Evolutionary conservation across 2,797 vertebrate genomes (phyloP).

Genomic region (Pipistrellus kuhlii): DNA sequence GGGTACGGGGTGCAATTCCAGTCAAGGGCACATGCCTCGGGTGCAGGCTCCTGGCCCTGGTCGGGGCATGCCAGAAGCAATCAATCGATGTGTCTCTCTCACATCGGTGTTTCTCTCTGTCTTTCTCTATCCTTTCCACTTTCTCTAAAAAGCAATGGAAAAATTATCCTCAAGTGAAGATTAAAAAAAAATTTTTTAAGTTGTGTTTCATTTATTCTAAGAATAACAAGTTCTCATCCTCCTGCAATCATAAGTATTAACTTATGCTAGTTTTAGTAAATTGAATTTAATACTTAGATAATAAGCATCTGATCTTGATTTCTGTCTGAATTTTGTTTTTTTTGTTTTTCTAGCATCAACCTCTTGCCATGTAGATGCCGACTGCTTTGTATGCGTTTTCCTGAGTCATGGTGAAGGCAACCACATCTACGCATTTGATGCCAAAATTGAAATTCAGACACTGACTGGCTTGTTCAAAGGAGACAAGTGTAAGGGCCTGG

Average conservation of each 20-base stretch:
- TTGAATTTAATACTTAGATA: not conserved
- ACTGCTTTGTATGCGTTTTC: slow-evolving; percentile 96
- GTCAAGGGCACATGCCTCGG: too few relatives aligned
- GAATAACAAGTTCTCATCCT: not conserved
- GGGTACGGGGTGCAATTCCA: too few relatives aligned
- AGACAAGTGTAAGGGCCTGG: slow-evolving; percentile 92
- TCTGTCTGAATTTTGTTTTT: not conserved
- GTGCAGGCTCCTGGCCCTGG: too few relatives aligned
- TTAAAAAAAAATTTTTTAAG: not conserved
- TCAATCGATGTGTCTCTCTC: too few relatives aligned
- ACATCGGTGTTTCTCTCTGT: too few relatives aligned
- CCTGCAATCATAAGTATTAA: not conserved
- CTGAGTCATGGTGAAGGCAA: slow-evolving; percentile 95
- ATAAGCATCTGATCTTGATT: slow-evolving; percentile 9
- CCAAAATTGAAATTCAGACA: slow-evolving; percentile 90
- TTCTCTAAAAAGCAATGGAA: too few relatives aligned
- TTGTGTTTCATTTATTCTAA: slow-evolving; percentile 13
- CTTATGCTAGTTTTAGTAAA: not conserved
- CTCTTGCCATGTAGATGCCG: slow-evolving; percentile 90
- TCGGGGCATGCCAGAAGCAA: too few relatives aligned
- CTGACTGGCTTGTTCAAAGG: slow-evolving; percentile 93
- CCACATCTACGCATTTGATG: slow-evolving; percentile 91
- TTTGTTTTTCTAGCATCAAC: slow-evolving; percentile 87
- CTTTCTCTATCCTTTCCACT: too few relatives aligned
- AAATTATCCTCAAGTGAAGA: too few relatives aligned